Conservation (phyloP, 2,888 invertebrate species). For the Melanargia galathea region DNA sequence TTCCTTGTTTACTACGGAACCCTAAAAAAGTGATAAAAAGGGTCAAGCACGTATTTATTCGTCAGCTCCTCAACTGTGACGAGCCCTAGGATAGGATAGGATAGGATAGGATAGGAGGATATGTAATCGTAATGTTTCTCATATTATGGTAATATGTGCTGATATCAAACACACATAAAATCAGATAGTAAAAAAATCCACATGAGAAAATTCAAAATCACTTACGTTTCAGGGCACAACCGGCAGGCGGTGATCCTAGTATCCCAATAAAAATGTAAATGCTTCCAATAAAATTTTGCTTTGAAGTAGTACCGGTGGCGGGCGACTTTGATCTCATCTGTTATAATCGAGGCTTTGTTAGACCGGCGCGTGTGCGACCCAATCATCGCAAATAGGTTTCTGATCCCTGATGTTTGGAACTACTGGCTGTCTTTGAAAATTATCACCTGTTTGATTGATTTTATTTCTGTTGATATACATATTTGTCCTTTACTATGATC, state of each 20-base stretch:
- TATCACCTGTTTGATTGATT: background rate
- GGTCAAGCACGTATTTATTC: too few species aligned
- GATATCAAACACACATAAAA: constrained; percentile 78
- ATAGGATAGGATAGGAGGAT: too few species aligned
- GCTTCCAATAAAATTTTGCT: constrained; percentile 77
- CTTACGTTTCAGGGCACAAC: constrained; percentile 76
- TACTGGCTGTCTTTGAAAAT: constrained; percentile 7
- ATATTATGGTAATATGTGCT: constrained; percentile 73
- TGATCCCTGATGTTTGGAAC: constrained; percentile 52
- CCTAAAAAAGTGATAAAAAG: too few species aligned
- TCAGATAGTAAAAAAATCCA: constrained; percentile 81
- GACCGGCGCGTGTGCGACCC: constrained; percentile 46
- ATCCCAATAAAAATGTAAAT: constrained; percentile 82
- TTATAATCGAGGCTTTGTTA: constrained; percentile 67
- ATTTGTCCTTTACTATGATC: background rate
- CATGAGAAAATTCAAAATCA: constrained; percentile 82
- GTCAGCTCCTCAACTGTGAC: too few species aligned
- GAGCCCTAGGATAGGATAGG: background rate
- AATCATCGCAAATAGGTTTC: constrained; percentile 60
- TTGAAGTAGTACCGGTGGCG: constrained; percentile 67
- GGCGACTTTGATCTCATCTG: constrained; percentile 71
- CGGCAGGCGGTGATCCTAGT: constrained; percentile 75
- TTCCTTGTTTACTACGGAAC: too few species aligned
- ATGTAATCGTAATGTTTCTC: constrained; percentile 67
- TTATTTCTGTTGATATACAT: background rate